Evolutionary conservation across 1,140 invertebrate species (phyloP).

Genomic region (Helicoverpa zea): DNA sequence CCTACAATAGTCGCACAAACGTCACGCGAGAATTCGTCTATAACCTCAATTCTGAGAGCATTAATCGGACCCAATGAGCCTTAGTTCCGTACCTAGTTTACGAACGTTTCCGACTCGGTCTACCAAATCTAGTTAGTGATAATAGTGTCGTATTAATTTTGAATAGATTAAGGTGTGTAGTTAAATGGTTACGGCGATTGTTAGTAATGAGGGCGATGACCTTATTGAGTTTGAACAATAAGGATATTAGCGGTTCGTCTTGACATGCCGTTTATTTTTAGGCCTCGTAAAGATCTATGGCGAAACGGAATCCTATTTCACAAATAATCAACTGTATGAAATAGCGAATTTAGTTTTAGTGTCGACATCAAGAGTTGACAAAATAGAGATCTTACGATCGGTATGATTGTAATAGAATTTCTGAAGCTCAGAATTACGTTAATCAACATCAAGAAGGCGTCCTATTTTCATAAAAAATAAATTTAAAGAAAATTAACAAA

Average conservation of each 20-base stretch:
- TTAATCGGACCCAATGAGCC: slow-evolving; percentile 38
- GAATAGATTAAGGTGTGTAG: slow-evolving; percentile 41
- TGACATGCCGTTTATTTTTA: not conserved
- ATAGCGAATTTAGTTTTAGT: too few relatives aligned
- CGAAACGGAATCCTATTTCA: too few relatives aligned
- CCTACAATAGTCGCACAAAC: not conserved
- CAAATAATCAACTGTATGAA: too few relatives aligned
- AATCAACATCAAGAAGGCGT: not conserved
- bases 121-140: slow-evolving; percentile 9
- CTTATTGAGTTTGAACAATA: not conserved
- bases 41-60: slow-evolving; percentile 9
- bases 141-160: slow-evolving; percentile 36
- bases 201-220: not conserved
- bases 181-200: not conserved
- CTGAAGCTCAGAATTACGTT: too few relatives aligned
- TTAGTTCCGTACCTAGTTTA: slow-evolving; percentile 16
- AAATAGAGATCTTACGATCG: too few relatives aligned
- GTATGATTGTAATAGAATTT: too few relatives aligned
- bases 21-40: slow-evolving; percentile 21
- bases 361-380: too few relatives aligned
- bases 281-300: too few relatives aligned
- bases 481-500: not conserved
- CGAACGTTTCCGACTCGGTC: not conserved
- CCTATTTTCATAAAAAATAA: not conserved
- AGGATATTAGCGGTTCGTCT: not conserved